Percentiles rank a stretch among this genome's conserved stretches.
These are phyloP conservation scores for Batillaria attramentaria DNA, from an alignment of 1,140 invertebrate species.

Conservation along the genomic window DNA sequence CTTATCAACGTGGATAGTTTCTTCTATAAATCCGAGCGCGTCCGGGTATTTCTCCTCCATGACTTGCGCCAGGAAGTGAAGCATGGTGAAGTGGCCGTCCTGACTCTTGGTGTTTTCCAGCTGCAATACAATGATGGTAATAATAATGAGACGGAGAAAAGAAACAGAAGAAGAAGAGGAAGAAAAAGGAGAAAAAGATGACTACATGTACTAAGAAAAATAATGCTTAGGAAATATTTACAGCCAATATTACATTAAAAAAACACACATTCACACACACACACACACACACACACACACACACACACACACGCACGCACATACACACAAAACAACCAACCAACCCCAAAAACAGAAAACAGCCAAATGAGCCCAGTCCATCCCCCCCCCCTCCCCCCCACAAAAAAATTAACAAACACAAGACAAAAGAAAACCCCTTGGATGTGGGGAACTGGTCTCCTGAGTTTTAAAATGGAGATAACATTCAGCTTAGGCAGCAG, in stretches of 20 bases:
- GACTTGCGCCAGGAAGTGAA: slow-evolving; percentile 93
- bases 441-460: not conserved
- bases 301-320: slow-evolving; percentile 4
- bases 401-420: not conserved
- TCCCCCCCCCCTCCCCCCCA: not conserved
- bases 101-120: slow-evolving; percentile 94
- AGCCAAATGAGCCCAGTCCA: not conserved
- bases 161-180: not conserved
- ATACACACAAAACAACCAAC: not conserved
- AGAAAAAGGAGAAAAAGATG: too few relatives aligned
- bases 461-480: not conserved
- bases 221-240: too few relatives aligned
- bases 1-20: slow-evolving; percentile 84
- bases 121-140: slow-evolving; percentile 76
- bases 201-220: too few relatives aligned
- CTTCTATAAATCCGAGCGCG: slow-evolving; percentile 85
- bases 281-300: not conserved
- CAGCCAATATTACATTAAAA: too few relatives aligned
- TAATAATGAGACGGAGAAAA: not conserved
- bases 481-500: not conserved
- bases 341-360: not conserved
- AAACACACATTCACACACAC: slow-evolving; percentile 4
- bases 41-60: slow-evolving; percentile 92
- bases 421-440: not conserved
- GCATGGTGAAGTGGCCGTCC: slow-evolving; percentile 92